Conservation (phyloP, 1,140 invertebrate species). For the Neotoxoptera formosana region DNA sequence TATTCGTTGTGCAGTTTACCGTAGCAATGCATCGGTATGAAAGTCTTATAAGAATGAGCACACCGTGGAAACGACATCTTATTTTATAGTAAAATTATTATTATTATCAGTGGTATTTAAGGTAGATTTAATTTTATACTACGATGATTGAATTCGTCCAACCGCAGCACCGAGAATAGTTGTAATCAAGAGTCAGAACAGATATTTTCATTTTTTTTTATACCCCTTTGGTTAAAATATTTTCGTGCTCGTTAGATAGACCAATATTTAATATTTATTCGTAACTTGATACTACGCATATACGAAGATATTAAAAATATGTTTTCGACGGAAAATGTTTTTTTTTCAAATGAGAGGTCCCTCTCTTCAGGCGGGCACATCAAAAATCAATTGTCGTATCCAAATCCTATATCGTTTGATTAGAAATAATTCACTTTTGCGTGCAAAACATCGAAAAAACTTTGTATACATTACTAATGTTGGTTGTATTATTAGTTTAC, state of each 20-base stretch:
- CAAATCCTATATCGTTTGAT: background rate
- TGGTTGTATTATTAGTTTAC: background rate
- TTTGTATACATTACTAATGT: background rate
- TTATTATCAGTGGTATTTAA: no score
- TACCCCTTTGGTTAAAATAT: background rate
- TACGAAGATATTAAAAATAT: background rate
- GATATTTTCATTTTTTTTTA: no score
- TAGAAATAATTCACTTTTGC: background rate
- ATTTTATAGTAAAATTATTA: no score
- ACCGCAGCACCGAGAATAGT: no score
- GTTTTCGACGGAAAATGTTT: background rate
- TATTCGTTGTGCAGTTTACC: no score
- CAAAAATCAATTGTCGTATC: background rate
- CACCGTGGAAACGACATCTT: no score
- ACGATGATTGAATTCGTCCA: no score
- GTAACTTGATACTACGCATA: background rate
- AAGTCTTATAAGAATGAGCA: background rate
- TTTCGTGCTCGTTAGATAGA: background rate
- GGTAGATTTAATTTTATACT: no score
- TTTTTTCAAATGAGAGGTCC: background rate
- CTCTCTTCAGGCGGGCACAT: background rate
- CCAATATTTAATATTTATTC: background rate
- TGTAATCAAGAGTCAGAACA: no score
- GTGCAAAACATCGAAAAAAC: background rate
- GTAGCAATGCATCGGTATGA: background rate